Conservation (phyloP, 1,140 invertebrate species). For the Drosophila azteca region DNA sequence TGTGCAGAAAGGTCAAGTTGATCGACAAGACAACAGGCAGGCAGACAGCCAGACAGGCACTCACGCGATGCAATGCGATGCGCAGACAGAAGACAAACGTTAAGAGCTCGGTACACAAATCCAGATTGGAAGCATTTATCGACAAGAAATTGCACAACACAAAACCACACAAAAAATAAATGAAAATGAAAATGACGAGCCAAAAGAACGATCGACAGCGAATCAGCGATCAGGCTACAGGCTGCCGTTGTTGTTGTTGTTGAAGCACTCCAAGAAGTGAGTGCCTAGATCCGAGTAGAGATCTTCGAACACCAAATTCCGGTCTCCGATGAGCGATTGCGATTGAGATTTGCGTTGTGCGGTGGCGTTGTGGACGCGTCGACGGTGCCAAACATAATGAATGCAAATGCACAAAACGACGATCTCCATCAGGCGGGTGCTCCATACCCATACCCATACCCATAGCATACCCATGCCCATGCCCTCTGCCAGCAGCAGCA, state of each 20-base stretch:
- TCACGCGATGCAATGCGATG: conserved; percentile 24
- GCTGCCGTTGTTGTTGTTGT: conserved; percentile 23
- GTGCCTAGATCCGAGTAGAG: background rate
- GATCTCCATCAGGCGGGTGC: conserved; percentile 65
- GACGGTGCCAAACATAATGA: conserved; percentile 79
- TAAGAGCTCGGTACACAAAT: conserved; percentile 71
- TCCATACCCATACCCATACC: conserved; percentile 3
- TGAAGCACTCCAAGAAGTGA: conserved; percentile 21
- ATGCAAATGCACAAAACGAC: conserved; percentile 74
- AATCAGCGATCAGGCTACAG: conserved; percentile 23
- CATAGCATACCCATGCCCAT: background rate
- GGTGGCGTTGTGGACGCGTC: conserved; percentile 69
- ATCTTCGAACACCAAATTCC: background rate
- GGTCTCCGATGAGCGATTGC: conserved; percentile 33
- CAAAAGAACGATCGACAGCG: conserved; percentile 54
- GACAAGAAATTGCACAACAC: conserved; percentile 61
- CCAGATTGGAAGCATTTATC: conserved; percentile 62
- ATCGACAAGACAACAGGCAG: conserved; percentile 30
- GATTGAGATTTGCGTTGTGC: conserved; percentile 31
- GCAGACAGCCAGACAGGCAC: conserved; percentile 33
- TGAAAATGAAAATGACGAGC: conserved; percentile 55
- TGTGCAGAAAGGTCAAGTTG: conserved; percentile 64
- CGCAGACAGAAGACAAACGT: conserved; percentile 61
- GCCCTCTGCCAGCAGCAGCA: conserved; percentile 29
- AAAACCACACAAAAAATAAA: conserved; percentile 8